Base-by-base conservation (phyloP, 2,888 invertebrate species). In the Orthonevra nobilis region DNA sequence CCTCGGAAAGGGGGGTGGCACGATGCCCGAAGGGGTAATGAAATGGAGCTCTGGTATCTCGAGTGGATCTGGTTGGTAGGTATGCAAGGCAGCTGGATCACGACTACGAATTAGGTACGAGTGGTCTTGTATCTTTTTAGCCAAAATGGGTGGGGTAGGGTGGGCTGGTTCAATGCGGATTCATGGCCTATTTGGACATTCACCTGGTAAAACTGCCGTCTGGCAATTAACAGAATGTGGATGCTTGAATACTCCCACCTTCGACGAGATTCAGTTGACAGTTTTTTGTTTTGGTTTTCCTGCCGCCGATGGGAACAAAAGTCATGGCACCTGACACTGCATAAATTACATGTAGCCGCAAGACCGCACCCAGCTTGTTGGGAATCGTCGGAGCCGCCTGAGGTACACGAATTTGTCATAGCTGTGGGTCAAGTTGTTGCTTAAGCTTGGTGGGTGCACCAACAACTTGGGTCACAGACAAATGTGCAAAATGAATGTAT, bases 241-340 rank as follows among this genome's bases (percentile, higher is more conserved):
- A 17, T 14, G 34, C 14, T 23, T 19, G 2, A 9, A 32, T n/a
- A 26, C 17, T 42, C 26, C 44, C 19, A 42, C 52, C 6, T 36
- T 5, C 3, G 23, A 23, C 38, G 40, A 30, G 58, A 12, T 38
- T 58, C 36, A 44, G 28, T 66, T 68, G 74, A 54, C 69, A 54
- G 42, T 50, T 20, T 26, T 46, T 26, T 74, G 9, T 20, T 32
- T 34, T 36, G 10, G 3, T 46, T 30, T 30, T 48, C 23, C 44
- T 10, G 6, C 15, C 38, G 52, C 54, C 44, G 46, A 6, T 50
- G 75, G 61, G 56, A 34, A 63, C 23, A 44, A 52, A 73, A 61
- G 79, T 54, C 73, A 73, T 68, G 73, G 54, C 73, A 79, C 73
- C 73, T 79, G 79, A 73, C 79, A 66, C 73, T 66, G 79, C 73